Evolutionary conservation across 1,140 invertebrate species (phyloP).

Genomic region (Delia radicum): DNA sequence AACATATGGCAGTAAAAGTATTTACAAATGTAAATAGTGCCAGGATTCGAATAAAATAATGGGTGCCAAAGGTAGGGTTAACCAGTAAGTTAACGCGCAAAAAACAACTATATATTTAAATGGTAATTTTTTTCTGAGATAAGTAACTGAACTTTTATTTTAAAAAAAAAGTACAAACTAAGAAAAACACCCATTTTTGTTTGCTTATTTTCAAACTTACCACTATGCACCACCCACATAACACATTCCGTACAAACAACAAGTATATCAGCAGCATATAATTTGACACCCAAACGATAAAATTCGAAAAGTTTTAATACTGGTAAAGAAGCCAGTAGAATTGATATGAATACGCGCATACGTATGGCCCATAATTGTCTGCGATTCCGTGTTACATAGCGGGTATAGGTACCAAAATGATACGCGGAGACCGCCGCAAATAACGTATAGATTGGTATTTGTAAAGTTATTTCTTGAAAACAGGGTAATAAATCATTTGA

Average conservation of each 20-base stretch:
- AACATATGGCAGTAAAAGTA: too few relatives aligned
- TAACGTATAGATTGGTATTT: conserved; percentile 69
- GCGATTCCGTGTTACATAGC: conserved; percentile 61
- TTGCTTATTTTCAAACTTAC: conserved; percentile 40
- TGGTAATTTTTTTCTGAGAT: too few relatives aligned
- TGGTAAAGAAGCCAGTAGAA: conserved; percentile 66
- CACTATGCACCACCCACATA: conserved; percentile 79
- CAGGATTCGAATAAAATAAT: too few relatives aligned
- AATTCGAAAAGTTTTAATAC: conserved; percentile 66
- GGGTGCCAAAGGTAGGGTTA: too few relatives aligned
- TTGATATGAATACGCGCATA: conserved; percentile 63
- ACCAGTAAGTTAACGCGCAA: too few relatives aligned
- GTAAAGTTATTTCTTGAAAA: conserved; percentile 75
- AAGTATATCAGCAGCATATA: conserved; percentile 69
- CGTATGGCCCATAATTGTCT: conserved; percentile 64
- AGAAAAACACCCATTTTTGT: too few relatives aligned
- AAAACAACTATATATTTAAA: too few relatives aligned
- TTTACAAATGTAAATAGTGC: too few relatives aligned
- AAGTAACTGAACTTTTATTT: too few relatives aligned
- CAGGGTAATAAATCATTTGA: conserved; percentile 75
- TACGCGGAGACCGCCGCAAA: conserved; percentile 74
- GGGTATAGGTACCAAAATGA: conserved; percentile 67
- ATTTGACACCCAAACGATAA: conserved; percentile 55
- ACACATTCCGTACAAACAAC: conserved; percentile 67
- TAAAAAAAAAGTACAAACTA: too few relatives aligned